Evolutionary conservation across 1,140 invertebrate species (phyloP), one percentile per base, ranked within the genome.

Genomic region (Cydia amplana): DNA sequence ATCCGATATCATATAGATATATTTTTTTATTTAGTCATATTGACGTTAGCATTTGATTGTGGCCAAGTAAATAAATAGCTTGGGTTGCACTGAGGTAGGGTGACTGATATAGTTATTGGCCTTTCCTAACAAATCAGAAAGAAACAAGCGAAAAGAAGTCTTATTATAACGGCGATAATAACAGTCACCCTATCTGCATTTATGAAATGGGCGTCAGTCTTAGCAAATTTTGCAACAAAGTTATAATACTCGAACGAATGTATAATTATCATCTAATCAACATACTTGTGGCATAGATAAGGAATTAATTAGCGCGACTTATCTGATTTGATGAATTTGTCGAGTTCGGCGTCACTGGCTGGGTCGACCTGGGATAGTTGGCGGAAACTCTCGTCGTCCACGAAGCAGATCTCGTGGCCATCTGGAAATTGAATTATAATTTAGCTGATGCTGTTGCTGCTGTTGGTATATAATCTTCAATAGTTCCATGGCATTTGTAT

Each of bases 371-470:
- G 94, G 0, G 98, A 99, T 36, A 99, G 92, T 86, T 98, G 94
- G 36, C 95, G 92, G 93, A 99, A 99, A 32, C 95, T 97, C 93
- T 99, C 98, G 84, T 99, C 98, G 79, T 99, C 98, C 16, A 99
- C 99, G 93, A 99, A 99, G 93, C 99, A 99, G 78, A 99, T 99
- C 94, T 99, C 98, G 93, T 99, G 98, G 1, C 95, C 97, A 94
- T 99, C 98, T 1, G 55, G 18, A 60, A 60, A 23, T 60, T 60
- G 1, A 23, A 60, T 60, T 0, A n/a, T 23, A 4, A 10, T 60
- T 60, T 23, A 60, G 18, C 6, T n/a, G n/a, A n/a, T 49, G 10
- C 40, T 9, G 1, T 14, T 16, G 14, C n/a, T n/a, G n/a, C n/a
- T n/a, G n/a, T n/a, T n/a, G n/a, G n/a, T n/a, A n/a, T n/a, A n/a